phyloP scores from a whole-genome alignment of 92 coral and sea anemone species.

The Porites evermanni region DNA sequence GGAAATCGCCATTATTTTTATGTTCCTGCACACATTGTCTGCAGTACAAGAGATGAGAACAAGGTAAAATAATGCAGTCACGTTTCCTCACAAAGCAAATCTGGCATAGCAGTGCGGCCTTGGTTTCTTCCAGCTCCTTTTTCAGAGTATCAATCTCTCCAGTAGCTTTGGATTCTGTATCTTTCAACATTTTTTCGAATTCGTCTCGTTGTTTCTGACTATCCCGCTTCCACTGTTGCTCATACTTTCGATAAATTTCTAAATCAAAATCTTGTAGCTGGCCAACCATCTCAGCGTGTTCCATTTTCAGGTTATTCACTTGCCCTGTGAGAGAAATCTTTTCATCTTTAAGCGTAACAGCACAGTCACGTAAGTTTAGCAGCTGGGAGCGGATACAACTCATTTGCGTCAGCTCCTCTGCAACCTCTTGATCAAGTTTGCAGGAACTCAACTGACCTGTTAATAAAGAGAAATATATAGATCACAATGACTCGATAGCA shows the following conservation, averaged over 20 bases:
- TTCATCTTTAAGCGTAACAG: slow-evolving; percentile 29
- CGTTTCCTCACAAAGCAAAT: slow-evolving; percentile 75
- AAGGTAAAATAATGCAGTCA: slow-evolving; percentile 82
- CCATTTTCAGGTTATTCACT: slow-evolving; percentile 1
- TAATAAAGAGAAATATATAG: background rate
- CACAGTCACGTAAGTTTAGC: background rate
- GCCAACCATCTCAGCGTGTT: background rate
- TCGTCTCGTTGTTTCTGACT: background rate
- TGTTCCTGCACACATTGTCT: slow-evolving; percentile 60
- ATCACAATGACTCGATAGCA: no score
- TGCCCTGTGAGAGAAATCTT: slow-evolving; percentile 18
- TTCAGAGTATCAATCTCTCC: background rate
- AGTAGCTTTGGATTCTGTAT: background rate
- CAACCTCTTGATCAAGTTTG: slow-evolving; percentile 28
- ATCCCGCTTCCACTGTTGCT: slow-evolving; percentile 5
- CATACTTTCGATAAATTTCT: background rate
- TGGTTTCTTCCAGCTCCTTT: slow-evolving; percentile 22
- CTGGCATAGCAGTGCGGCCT: slow-evolving; percentile 55
- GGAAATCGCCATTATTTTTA: slow-evolving; percentile 50
- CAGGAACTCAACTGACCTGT: slow-evolving; percentile 13
- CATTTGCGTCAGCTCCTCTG: slow-evolving; percentile 8
- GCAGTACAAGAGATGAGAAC: slow-evolving; percentile 79
- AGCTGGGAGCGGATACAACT: slow-evolving; percentile 20
- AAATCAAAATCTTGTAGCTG: background rate
- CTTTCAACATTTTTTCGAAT: slow-evolving; percentile 8